A percentile compares a stretch with the other conserved stretches of the same genome.
Evolutionary conservation across 2,888 invertebrate genomes (phyloP).

Genomic region (Cerastoderma edule): DNA sequence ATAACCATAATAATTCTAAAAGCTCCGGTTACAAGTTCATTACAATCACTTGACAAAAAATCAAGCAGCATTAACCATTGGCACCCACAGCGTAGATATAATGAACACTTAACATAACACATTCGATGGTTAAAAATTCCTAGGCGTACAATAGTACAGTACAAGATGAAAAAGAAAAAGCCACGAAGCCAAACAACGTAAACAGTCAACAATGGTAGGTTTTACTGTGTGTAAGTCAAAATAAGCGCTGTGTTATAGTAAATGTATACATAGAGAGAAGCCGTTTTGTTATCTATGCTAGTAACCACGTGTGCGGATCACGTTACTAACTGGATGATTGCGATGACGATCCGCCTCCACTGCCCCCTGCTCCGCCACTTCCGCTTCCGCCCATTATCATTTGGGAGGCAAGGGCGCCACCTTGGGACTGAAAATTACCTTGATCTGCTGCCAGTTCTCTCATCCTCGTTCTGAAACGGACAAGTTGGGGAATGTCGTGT

Average conservation of each 20-base stretch:
- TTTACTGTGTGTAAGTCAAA: no score
- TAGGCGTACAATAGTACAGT: no score
- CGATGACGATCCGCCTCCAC: constrained; percentile 25
- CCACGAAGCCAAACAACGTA: no score
- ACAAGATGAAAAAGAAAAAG: no score
- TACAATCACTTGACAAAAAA: no score
- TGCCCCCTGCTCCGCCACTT: constrained; percentile 7
- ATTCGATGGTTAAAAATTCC: no score
- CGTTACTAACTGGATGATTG: constrained; percentile 69
- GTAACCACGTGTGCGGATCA: constrained; percentile 20
- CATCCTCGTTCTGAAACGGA: constrained; percentile 28
- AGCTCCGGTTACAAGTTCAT: no score
- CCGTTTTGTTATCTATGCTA: constrained; percentile 20
- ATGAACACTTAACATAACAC: no score
- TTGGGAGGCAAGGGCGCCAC: constrained; percentile 28
- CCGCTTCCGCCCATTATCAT: constrained; percentile 22
- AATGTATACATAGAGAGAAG: constrained; percentile 17
- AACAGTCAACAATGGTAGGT: no score
- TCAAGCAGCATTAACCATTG: no score
- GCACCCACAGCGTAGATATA: no score
- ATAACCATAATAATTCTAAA: no score
- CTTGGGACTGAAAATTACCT: constrained; percentile 24
- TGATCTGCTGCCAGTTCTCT: constrained; percentile 21
- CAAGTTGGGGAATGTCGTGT: background rate
- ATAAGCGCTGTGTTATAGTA: constrained; percentile 19